These are phyloP conservation scores for Therioaphis trifolii DNA, from an alignment of 2,888 invertebrate species.

Conservation along the genomic window DNA sequence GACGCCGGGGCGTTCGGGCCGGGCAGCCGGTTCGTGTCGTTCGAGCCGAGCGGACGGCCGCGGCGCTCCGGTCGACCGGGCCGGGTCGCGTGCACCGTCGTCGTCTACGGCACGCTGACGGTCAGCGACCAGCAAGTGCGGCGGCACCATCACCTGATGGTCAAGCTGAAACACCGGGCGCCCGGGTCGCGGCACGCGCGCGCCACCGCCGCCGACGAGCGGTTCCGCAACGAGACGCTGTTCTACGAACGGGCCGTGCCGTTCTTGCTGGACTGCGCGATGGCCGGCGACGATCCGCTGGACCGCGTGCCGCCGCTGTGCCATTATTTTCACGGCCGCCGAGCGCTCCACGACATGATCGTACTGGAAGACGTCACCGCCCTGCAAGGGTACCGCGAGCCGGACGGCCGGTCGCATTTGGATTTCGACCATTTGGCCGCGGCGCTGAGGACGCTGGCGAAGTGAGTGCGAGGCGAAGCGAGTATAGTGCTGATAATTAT, in stretches of 20 bases:
- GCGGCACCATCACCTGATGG: neutral
- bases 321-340: constrained; percentile 61
- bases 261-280: neutral
- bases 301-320: constrained; percentile 53
- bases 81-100: constrained; percentile 61
- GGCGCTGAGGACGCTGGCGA: constrained; percentile 64
- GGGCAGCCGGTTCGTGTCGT: constrained; percentile 2
- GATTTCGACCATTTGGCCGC: constrained; percentile 65
- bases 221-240: constrained; percentile 65
- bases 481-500: no score
- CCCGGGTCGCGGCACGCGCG: neutral
- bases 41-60: constrained; percentile 20
- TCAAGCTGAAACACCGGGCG: neutral
- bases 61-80: constrained; percentile 12
- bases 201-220: constrained; percentile 54
- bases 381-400: constrained; percentile 57
- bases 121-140: neutral
- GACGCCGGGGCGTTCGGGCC: constrained; percentile 64
- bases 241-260: constrained; percentile 65
- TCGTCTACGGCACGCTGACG: constrained; percentile 58
- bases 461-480: neutral
- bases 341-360: constrained; percentile 53
- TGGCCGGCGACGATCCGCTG: neutral
- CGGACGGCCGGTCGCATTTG: constrained; percentile 62
- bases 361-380: constrained; percentile 64